phyloP scores from a whole-genome alignment of 2,888 invertebrate species.

The Lycocerus yunnanus region DNA sequence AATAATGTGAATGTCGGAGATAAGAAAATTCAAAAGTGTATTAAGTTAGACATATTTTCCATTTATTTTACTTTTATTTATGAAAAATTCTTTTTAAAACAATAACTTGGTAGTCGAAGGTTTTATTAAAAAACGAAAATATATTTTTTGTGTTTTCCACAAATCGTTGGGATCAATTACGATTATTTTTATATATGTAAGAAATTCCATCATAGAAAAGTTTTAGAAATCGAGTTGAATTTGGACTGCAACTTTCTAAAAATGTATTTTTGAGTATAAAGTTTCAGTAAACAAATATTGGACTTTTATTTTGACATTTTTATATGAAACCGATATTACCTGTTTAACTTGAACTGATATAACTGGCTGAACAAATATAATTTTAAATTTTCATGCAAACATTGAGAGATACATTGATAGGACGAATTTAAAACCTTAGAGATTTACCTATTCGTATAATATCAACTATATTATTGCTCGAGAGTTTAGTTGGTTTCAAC shows the following conservation, averaged over 20 bases:
- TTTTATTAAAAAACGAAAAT: background rate
- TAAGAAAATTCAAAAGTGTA: conserved; percentile 6
- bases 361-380: background rate
- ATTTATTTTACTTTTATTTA: background rate
- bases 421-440: background rate
- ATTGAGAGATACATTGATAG: background rate
- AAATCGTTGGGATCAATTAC: background rate
- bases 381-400: background rate
- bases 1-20: conserved; percentile 1
- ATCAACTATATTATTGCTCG: background rate
- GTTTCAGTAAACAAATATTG: background rate
- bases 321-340: background rate
- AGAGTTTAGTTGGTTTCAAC: background rate
- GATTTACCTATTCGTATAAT: background rate
- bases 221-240: background rate
- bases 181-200: background rate
- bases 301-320: background rate
- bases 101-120: background rate
- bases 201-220: background rate
- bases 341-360: background rate
- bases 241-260: background rate
- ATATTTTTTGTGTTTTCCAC: background rate
- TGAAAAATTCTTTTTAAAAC: background rate
- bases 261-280: background rate
- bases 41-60: background rate